Evolutionary conservation across 2,888 invertebrate species (phyloP).

Genomic region (Cremastinae sp.): DNA sequence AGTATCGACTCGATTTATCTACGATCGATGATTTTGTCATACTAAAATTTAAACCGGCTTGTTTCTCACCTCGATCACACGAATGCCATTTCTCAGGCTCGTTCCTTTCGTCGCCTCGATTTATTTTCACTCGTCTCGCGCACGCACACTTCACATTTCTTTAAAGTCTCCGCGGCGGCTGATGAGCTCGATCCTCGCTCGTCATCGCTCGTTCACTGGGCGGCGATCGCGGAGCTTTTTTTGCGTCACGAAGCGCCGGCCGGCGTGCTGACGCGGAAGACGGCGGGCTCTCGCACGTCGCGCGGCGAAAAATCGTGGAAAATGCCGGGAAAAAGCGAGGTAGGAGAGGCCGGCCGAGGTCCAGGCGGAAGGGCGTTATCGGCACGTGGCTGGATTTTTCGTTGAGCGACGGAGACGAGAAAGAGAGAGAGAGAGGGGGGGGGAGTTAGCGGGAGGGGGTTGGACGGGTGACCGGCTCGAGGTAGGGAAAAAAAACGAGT

Average conservation of each 20-base stretch:
- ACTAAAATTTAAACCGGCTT: no score
- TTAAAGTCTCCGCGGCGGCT: background rate
- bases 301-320: constrained; percentile 40
- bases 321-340: constrained; percentile 45
- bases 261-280: constrained; percentile 29
- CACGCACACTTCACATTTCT: constrained; percentile 27
- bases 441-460: constrained; percentile 24
- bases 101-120: constrained; percentile 5
- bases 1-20: background rate
- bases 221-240: background rate
- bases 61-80: constrained; percentile 53
- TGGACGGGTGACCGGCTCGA: constrained; percentile 25
- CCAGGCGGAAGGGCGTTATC: constrained; percentile 71
- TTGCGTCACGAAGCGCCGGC: background rate
- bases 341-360: constrained; percentile 41
- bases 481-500: constrained; percentile 43
- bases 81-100: constrained; percentile 5
- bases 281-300: constrained; percentile 30
- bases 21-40: background rate
- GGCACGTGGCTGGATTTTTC: constrained; percentile 73
- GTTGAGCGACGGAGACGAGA: constrained; percentile 49
- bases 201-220: background rate
- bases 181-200: background rate
- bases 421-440: constrained; percentile 13
- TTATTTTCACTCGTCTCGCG: constrained; percentile 1